Conservation (phyloP, 1,140 invertebrate genomes). For the Zaprionus taronus region DNA sequence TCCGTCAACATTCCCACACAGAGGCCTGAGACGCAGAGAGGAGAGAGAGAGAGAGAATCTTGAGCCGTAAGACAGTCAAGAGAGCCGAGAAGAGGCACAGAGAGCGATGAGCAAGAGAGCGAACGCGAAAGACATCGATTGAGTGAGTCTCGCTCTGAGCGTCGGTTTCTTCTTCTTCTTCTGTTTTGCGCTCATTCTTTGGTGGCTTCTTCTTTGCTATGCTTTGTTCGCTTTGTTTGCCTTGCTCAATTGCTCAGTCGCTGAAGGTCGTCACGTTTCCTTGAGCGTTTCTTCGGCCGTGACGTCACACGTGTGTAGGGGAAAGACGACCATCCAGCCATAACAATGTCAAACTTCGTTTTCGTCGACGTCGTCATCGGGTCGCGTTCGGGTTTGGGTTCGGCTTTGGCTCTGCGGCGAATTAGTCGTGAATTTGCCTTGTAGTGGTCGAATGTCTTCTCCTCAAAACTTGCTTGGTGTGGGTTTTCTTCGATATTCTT, state of each 20-base stretch:
- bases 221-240: constrained; percentile 25
- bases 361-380: constrained; percentile 12
- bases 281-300: constrained; percentile 68
- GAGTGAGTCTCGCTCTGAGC: constrained; percentile 3
- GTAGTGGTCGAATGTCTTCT: constrained; percentile 54
- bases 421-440: constrained; percentile 60
- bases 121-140: constrained; percentile 10
- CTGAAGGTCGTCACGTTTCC: constrained; percentile 76
- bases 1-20: constrained; percentile 29
- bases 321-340: constrained; percentile 25
- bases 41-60: constrained; percentile 37
- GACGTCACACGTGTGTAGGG: constrained; percentile 61
- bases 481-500: constrained; percentile 65
- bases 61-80: neutral
- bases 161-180: constrained; percentile 12
- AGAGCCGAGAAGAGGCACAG: constrained; percentile 4
- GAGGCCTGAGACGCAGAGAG: constrained; percentile 42
- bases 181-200: constrained; percentile 28
- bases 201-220: constrained; percentile 23
- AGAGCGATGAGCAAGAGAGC: constrained; percentile 24
- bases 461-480: constrained; percentile 55
- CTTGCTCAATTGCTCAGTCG: constrained; percentile 7
- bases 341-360: constrained; percentile 42
- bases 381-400: constrained; percentile 3
- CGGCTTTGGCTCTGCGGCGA: constrained; percentile 56